Evolutionary conservation across 2,113 vertebrate species (phyloP).

Genomic region (Dermatemys mawii): DNA sequence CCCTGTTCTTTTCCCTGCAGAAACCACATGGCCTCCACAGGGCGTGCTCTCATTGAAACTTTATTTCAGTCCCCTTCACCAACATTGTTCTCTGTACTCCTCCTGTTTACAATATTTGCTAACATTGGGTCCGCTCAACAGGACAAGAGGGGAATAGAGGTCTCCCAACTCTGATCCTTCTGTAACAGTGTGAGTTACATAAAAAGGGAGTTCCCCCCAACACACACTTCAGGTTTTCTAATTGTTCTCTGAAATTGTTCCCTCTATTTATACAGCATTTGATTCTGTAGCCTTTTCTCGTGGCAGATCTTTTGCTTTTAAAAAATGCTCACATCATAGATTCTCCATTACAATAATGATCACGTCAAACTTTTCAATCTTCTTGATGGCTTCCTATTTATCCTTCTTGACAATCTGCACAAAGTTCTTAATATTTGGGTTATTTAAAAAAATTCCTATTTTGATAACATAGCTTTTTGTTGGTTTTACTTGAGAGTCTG

Average conservation of each 20-base stretch:
- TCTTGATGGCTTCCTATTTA: background rate
- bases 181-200: rapidly evolving
- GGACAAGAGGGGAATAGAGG: background rate
- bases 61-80: background rate
- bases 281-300: background rate
- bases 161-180: too few relatives aligned
- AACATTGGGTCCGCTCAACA: background rate
- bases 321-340: background rate
- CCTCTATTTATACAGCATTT: background rate
- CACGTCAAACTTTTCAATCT: background rate
- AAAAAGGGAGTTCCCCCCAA: background rate
- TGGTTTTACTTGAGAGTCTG: background rate
- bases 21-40: background rate
- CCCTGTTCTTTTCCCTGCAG: background rate
- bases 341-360: background rate
- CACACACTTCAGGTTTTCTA: background rate
- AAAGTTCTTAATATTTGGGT: background rate
- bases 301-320: constrained; percentile 2
- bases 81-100: background rate
- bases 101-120: background rate
- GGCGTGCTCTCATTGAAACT: background rate
- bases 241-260: background rate
- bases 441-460: background rate
- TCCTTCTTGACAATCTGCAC: background rate
- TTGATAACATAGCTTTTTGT: background rate